Percentiles rank a stretch among this genome's conserved stretches.
Evolutionary conservation across 2,113 vertebrate species (phyloP).

Genomic region (Cairina moschata): DNA sequence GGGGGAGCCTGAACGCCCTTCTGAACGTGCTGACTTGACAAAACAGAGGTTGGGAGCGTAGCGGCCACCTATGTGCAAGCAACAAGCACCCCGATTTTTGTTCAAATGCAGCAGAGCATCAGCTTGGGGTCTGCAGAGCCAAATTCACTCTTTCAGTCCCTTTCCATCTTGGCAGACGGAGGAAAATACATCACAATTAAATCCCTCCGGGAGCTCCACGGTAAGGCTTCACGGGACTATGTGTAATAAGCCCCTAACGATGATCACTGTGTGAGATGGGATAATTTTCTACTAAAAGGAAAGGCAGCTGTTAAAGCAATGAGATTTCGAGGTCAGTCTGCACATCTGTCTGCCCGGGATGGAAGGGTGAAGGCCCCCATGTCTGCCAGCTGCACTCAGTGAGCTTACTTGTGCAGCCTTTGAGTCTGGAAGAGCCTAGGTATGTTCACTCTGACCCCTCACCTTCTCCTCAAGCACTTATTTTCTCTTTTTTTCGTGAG

Average conservation of each 20-base stretch:
- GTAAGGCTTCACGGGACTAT: neutral
- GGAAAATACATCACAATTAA: neutral
- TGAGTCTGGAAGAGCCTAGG: neutral
- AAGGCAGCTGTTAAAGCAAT: neutral
- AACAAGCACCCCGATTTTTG: neutral
- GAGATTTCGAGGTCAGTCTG: neutral
- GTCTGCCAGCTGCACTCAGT: neutral
- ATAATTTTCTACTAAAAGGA: neutral
- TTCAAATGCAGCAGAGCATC: neutral
- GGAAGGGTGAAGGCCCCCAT: neutral
- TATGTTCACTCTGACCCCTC: neutral
- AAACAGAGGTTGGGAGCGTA: accelerated
- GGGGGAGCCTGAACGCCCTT: neutral
- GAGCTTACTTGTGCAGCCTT: neutral
- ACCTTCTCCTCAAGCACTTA: neutral
- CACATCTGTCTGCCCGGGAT: neutral
- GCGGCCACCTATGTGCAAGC: accelerated
- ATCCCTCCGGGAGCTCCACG: neutral
- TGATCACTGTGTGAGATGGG: neutral
- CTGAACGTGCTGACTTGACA: neutral
- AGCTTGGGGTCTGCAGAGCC: neutral
- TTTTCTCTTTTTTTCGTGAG: neutral
- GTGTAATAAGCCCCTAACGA: neutral
- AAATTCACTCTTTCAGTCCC: neutral
- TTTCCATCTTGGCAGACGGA: neutral